Conservation (phyloP, 2,888 invertebrate species). For the Apodemia duryi region DNA sequence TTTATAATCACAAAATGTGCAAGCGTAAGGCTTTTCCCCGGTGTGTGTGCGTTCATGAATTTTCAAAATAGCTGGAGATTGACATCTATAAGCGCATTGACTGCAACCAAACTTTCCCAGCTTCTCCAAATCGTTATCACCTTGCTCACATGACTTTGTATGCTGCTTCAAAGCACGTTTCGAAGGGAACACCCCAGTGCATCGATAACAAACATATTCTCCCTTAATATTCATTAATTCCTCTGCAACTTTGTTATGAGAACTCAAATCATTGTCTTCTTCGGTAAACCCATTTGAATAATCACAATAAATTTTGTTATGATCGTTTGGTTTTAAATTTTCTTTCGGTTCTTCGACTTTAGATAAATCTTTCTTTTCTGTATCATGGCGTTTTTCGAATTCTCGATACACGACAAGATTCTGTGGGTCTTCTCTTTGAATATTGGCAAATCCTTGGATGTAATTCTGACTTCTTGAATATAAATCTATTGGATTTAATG, state of each 20-base stretch:
- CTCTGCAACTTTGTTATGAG: constrained; percentile 45
- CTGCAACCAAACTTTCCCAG: constrained; percentile 61
- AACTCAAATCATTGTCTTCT: constrained; percentile 44
- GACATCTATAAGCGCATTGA: constrained; percentile 69
- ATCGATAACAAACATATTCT: constrained; percentile 62
- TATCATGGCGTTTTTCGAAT: constrained; percentile 43
- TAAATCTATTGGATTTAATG: constrained; percentile 41
- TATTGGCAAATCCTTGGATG: constrained; percentile 46
- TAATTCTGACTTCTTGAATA: constrained; percentile 55
- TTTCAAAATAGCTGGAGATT: constrained; percentile 71
- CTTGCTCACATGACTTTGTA: constrained; percentile 50
- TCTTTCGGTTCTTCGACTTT: constrained; percentile 52
- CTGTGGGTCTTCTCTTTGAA: constrained; percentile 57
- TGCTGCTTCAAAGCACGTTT: constrained; percentile 64
- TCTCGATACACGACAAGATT: constrained; percentile 63
- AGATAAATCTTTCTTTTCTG: neutral
- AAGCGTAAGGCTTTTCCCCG: constrained; percentile 70
- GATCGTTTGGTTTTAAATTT: constrained; percentile 56
- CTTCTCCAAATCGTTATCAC: constrained; percentile 44
- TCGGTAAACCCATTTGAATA: constrained; percentile 35
- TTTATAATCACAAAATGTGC: constrained; percentile 71
- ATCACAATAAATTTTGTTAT: constrained; percentile 56
- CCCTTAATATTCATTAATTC: constrained; percentile 62
- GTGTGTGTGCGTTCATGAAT: constrained; percentile 72
- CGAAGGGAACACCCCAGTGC: constrained; percentile 57